These are phyloP conservation scores for Drosophila paranaensis DNA, from an alignment of 2,888 invertebrate species.

Conservation along the genomic window DNA sequence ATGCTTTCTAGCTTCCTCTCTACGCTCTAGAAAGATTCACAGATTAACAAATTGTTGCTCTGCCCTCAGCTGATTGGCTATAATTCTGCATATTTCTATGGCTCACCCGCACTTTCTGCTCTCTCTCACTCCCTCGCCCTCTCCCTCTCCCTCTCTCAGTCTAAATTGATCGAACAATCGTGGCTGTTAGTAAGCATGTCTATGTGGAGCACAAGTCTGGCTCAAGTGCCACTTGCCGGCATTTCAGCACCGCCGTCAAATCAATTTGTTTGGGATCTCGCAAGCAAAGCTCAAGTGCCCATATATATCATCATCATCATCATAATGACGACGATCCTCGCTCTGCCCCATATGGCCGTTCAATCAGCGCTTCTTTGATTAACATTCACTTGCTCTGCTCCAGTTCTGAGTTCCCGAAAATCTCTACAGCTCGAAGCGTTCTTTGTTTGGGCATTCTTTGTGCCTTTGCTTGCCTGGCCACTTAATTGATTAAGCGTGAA, in stretches of 20 bases:
- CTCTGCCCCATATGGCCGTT: conserved; percentile 11
- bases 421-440: conserved; percentile 8
- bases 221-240: conserved; percentile 70
- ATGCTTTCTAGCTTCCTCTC: background rate
- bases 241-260: conserved; percentile 69
- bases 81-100: conserved; percentile 1
- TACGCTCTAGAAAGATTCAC: background rate
- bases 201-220: conserved; percentile 33
- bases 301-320: conserved; percentile 64
- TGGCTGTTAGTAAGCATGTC: conserved; percentile 22
- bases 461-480: conserved; percentile 17
- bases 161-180: conserved; percentile 30
- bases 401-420: conserved; percentile 19
- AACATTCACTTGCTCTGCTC: conserved; percentile 1
- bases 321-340: conserved; percentile 57
- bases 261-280: conserved; percentile 65
- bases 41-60: background rate
- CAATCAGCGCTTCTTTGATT: conserved; percentile 32
- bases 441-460: conserved; percentile 26
- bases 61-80: background rate
- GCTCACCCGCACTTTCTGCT: background rate
- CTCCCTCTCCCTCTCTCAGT: background rate
- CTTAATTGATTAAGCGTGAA: conserved; percentile 81
- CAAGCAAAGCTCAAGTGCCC: conserved; percentile 70
- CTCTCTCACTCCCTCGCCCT: no score